phyloP scores from a whole-genome alignment of 1,140 invertebrate species.

The Radopholus similis region DNA sequence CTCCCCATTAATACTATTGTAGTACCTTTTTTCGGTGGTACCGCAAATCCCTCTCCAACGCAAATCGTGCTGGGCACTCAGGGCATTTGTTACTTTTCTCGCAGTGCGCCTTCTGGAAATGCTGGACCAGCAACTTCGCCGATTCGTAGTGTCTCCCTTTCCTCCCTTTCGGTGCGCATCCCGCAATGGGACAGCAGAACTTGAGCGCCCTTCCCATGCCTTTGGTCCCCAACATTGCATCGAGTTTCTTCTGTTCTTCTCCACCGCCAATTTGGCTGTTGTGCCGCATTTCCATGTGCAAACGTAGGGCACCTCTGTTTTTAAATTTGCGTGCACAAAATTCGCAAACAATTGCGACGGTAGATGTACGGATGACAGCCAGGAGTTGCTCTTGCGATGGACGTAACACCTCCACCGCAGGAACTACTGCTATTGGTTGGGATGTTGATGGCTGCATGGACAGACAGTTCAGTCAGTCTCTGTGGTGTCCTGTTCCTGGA shows the following conservation, averaged over 20 bases:
- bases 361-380: no score
- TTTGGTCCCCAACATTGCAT: not conserved
- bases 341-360: not conserved
- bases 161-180: not conserved
- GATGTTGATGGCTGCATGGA: not conserved
- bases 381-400: not conserved
- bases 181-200: conserved; percentile 19
- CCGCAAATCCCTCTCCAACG: conserved; percentile 29
- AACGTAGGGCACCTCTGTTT: conserved; percentile 2
- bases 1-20: not conserved
- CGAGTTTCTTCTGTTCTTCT: conserved; percentile 4
- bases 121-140: conserved; percentile 35
- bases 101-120: conserved; percentile 37
- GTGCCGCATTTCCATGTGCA: not conserved
- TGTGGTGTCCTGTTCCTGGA: no score
- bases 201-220: not conserved
- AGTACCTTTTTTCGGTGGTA: conserved; percentile 38
- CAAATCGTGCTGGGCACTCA: conserved; percentile 25
- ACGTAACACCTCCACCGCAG: not conserved
- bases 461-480: not conserved
- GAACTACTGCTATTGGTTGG: not conserved
- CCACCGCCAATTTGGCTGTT: not conserved
- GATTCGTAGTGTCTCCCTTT: not conserved
- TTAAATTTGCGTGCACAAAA: conserved; percentile 22
- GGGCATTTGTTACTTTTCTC: conserved; percentile 28